phyloP scores from a whole-genome alignment of 2,113 vertebrate genomes.

The Pollachius pollachius region DNA sequence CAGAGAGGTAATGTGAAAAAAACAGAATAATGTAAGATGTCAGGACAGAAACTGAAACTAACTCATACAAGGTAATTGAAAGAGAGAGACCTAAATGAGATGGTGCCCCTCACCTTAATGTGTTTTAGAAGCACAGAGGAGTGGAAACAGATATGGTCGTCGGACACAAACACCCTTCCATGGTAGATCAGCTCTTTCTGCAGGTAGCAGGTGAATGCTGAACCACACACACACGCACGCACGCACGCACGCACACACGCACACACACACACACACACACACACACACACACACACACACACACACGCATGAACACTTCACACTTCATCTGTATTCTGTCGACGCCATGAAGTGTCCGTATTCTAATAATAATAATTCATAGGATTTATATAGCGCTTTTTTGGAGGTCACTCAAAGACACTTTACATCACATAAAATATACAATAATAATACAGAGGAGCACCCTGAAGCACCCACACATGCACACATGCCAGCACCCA shows the following conservation, averaged over 20 bases:
- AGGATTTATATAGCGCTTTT: too few species aligned
- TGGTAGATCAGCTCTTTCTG: slow-evolving; percentile 82
- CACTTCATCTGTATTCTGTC: not conserved
- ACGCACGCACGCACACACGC: not conserved
- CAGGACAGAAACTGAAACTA: too few species aligned
- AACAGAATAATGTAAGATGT: too few species aligned
- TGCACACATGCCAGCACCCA: not conserved
- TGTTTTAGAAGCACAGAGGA: slow-evolving; percentile 80
- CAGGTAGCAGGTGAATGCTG: slow-evolving; percentile 79
- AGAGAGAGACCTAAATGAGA: not conserved
- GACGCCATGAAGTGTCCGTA: not conserved
- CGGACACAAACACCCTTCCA: slow-evolving; percentile 77
- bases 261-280: not conserved
- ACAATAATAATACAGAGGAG: too few species aligned
- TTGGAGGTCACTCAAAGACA: too few species aligned
- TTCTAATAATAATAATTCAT: too few species aligned
- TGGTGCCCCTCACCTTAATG: slow-evolving; percentile 72
- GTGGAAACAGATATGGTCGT: slow-evolving; percentile 75
- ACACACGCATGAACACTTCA: not conserved
- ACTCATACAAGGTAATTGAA: too few species aligned
- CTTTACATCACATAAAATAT: too few species aligned
- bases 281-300: not conserved
- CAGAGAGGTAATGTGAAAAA: too few species aligned
- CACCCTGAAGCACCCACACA: too few species aligned
- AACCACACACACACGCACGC: not conserved